Conservation (phyloP, 2,888 invertebrate genomes). For the Mamestra brassicae region DNA sequence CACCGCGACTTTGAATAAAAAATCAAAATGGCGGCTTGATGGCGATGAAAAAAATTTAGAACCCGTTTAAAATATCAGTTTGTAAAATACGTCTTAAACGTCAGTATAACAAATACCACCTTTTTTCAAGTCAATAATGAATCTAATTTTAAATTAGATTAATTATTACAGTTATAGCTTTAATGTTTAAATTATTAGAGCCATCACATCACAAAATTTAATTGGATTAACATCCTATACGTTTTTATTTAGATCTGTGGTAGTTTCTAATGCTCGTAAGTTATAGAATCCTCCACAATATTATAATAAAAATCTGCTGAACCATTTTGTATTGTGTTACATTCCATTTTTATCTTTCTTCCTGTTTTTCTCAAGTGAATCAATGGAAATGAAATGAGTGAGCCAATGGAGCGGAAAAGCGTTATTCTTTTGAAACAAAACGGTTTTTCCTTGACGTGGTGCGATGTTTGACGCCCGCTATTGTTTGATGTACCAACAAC, state of each 20-base stretch:
- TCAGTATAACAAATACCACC: conserved; percentile 50
- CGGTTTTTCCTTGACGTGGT: conserved; percentile 74
- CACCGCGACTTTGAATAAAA: too few species aligned
- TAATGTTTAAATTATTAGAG: conserved; percentile 1
- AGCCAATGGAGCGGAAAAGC: conserved; percentile 80
- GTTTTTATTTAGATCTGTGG: neutral
- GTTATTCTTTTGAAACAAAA: conserved; percentile 80
- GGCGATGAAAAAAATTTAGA: too few species aligned
- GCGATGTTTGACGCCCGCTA: conserved; percentile 71
- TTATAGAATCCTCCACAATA: conserved; percentile 13
- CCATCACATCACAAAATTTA: neutral
- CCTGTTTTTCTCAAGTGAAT: conserved; percentile 69
- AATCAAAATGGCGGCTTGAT: too few species aligned
- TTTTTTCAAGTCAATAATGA: neutral
- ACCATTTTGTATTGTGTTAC: conserved; percentile 59
- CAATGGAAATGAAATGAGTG: conserved; percentile 78
- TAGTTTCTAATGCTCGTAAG: neutral
- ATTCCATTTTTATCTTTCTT: conserved; percentile 65
- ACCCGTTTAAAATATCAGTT: too few species aligned
- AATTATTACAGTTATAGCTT: neutral
- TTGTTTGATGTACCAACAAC: conserved; percentile 62
- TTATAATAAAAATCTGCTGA: conserved; percentile 45
- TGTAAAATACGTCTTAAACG: conserved; percentile 6
- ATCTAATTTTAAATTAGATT: neutral
- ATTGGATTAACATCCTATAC: neutral